phyloP scores from a whole-genome alignment of 92 coral and sea anemone genomes.

The Phymanthus crucifer region DNA sequence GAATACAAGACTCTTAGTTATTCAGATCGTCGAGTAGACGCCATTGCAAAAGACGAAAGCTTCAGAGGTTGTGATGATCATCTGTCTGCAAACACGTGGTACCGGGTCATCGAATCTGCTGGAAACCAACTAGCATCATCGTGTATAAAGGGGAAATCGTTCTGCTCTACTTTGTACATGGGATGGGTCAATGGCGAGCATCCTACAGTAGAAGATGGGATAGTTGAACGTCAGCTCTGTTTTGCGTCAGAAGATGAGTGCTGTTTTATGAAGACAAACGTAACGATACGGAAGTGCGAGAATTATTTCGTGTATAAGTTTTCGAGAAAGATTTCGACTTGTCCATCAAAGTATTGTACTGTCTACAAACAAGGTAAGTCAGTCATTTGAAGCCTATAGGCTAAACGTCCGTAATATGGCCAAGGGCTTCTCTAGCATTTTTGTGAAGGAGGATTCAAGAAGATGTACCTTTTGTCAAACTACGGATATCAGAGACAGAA shows the following conservation, averaged over 20 bases:
- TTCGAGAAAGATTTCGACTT: neutral
- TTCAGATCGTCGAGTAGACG: neutral
- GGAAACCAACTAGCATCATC: neutral
- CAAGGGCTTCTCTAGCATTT: too few relatives aligned
- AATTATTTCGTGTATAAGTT: neutral
- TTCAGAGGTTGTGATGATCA: slow-evolving; percentile 7
- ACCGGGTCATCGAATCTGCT: neutral
- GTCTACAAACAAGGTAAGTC: neutral
- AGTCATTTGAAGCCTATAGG: too few relatives aligned
- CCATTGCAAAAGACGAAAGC: neutral
- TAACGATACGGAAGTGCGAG: neutral
- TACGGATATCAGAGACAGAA: too few relatives aligned
- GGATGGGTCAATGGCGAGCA: neutral
- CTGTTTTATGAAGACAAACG: too few relatives aligned
- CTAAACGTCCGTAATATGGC: too few relatives aligned
- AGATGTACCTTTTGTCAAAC: too few relatives aligned
- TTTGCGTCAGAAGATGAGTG: neutral
- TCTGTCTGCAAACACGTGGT: neutral
- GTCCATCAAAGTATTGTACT: neutral
- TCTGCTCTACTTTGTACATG: neutral
- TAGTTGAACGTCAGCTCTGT: neutral
- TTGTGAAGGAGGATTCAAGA: too few relatives aligned
- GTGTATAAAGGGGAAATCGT: neutral
- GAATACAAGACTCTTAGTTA: neutral
- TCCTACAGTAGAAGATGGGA: neutral